phyloP scores from a whole-genome alignment of 2,113 vertebrate species.

The Tautogolabrus adspersus region DNA sequence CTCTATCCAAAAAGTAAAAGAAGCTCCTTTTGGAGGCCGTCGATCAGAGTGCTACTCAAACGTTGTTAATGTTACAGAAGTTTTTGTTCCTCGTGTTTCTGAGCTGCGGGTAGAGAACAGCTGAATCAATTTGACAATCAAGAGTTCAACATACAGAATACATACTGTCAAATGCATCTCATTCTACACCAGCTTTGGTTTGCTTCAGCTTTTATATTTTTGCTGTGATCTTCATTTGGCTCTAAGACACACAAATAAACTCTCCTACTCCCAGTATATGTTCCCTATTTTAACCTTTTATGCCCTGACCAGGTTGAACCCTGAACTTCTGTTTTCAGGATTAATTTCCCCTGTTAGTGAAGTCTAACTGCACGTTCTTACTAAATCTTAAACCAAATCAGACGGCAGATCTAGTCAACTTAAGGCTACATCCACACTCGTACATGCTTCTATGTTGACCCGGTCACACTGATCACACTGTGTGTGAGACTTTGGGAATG shows the following conservation, averaged over 20 bases:
- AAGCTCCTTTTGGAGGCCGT: not conserved
- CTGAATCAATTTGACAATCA: constrained; percentile 4
- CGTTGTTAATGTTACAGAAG: not conserved
- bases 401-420: not conserved
- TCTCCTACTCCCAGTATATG: not conserved
- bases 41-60: not conserved
- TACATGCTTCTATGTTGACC: too few species aligned
- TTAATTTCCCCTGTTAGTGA: not conserved
- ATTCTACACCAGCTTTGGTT: constrained; percentile 59
- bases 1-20: constrained; percentile 4
- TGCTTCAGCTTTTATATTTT: constrained; percentile 58
- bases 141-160: constrained; percentile 77
- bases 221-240: constrained; percentile 26
- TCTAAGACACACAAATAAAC: not conserved
- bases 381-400: constrained; percentile 27
- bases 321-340: too few species aligned
- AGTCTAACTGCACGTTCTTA: constrained; percentile 39
- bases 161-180: constrained; percentile 68
- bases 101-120: constrained; percentile 53
- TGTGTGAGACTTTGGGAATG: too few species aligned
- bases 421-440: not conserved
- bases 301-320: not conserved
- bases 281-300: not conserved
- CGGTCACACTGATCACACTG: too few species aligned
- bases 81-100: not conserved